Conservation (phyloP, 2,113 vertebrate species). For the Platysternon megacephalum region DNA sequence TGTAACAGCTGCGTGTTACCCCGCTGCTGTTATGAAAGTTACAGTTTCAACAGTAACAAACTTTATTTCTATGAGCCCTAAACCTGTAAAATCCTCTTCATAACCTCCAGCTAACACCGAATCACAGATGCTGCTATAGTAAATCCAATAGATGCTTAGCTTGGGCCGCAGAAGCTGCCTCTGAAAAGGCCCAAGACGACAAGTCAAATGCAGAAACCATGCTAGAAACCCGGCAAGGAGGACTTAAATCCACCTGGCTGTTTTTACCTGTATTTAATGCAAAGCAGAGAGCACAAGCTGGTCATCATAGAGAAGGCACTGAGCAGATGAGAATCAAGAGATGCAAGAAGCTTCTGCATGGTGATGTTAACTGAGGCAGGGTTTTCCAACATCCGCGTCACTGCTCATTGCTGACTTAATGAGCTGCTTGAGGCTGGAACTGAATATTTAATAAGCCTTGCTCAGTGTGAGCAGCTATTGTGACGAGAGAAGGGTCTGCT, state of each 20-base stretch:
- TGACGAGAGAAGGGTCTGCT: conserved; percentile 81
- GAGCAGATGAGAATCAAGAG: conserved; percentile 76
- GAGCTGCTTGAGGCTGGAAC: conserved; percentile 85
- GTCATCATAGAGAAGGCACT: conserved; percentile 85
- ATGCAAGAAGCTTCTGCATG: conserved; percentile 78
- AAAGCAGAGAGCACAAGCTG: conserved; percentile 89
- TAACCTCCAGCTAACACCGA: conserved; percentile 41
- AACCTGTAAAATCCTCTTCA: conserved; percentile 3
- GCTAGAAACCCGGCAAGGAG: background rate
- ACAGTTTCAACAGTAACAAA: background rate
- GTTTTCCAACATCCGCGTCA: conserved; percentile 81
- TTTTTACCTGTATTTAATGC: conserved; percentile 90
- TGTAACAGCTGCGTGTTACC: background rate
- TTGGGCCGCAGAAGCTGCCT: conserved; percentile 46
- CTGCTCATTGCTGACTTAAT: conserved; percentile 83
- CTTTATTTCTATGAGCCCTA: background rate
- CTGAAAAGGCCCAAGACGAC: conserved; percentile 42
- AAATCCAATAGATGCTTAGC: conserved; percentile 20
- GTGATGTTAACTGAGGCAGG: conserved; percentile 76
- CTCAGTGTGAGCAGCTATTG: conserved; percentile 82
- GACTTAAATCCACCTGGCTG: conserved; percentile 27
- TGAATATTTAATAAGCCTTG: conserved; percentile 87
- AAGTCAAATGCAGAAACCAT: background rate
- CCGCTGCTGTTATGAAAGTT: background rate
- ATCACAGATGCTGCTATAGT: conserved; percentile 37